A percentile compares a stretch with the other conserved stretches of the same genome.
Evolutionary conservation across 2,797 vertebrate genomes (phyloP).

Genomic region (Heliangelus exortis): DNA sequence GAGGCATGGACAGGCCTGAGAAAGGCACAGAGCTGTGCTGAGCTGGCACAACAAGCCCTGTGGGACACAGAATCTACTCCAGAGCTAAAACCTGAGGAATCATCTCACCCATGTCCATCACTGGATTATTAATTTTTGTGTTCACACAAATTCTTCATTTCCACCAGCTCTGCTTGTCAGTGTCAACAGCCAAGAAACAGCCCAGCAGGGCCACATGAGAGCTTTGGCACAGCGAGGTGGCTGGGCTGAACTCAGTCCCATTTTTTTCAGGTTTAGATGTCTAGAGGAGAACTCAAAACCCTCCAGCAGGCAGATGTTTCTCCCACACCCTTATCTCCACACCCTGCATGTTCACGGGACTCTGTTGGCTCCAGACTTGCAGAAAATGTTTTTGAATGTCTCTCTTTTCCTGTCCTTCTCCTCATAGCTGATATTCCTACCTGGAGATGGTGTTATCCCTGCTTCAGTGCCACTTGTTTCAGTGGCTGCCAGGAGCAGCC

Average conservation of each 20-base stretch:
- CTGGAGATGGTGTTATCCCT: background rate
- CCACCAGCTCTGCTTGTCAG: background rate
- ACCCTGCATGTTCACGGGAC: background rate
- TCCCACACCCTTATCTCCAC: background rate
- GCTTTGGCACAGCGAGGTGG: background rate
- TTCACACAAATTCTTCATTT: background rate
- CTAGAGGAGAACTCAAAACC: background rate
- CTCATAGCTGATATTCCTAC: background rate
- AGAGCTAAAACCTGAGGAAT: background rate
- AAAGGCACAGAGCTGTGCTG: background rate
- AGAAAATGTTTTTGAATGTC: background rate
- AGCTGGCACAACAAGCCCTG: background rate
- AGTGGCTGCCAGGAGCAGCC: background rate
- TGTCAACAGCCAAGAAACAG: background rate
- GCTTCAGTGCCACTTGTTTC: background rate
- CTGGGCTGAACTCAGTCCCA: background rate
- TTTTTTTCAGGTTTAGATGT: background rate
- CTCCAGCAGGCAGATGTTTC: background rate
- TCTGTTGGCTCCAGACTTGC: background rate
- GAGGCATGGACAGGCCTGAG: background rate
- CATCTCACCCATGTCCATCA: background rate
- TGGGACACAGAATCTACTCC: accelerated
- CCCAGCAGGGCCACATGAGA: background rate
- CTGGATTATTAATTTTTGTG: background rate
- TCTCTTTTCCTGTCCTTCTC: background rate